A percentile compares a stretch with the other conserved stretches of the same genome.
Conservation (phyloP, 2,797 vertebrate species). For the Silurus lanzhouensis region DNA sequence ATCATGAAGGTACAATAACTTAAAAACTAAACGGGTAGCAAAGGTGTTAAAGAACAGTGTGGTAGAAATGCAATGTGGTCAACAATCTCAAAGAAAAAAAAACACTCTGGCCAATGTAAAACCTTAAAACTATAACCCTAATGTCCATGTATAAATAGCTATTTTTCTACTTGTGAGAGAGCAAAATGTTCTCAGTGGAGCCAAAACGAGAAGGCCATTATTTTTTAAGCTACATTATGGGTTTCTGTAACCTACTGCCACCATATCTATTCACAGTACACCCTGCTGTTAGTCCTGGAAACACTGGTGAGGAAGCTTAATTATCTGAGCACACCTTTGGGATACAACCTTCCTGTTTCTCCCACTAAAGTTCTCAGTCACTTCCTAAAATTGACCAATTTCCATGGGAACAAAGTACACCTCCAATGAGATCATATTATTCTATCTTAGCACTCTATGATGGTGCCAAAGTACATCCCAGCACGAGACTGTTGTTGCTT, state of each 20-base stretch:
- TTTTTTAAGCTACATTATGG: conserved; percentile 68
- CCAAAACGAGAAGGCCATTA: conserved; percentile 67
- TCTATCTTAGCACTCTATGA: conserved; percentile 86
- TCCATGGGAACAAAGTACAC: conserved; percentile 85
- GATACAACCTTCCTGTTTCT: conserved; percentile 75
- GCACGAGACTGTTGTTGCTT: conserved; percentile 80
- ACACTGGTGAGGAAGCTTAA: conserved; percentile 79
- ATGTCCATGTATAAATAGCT: conserved; percentile 46
- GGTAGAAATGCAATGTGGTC: background rate
- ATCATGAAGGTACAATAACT: conserved; percentile 29
- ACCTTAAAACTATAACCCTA: conserved; percentile 6
- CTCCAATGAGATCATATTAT: conserved; percentile 86
- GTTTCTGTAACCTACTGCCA: conserved; percentile 74
- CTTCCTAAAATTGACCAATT: conserved; percentile 83
- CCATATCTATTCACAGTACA: conserved; percentile 78
- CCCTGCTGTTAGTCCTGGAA: conserved; percentile 79
- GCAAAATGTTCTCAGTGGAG: conserved; percentile 54
- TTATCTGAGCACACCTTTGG: conserved; percentile 79
- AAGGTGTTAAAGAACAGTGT: background rate
- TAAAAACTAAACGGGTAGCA: conserved; percentile 19
- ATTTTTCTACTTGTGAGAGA: conserved; percentile 42
- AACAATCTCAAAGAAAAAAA: background rate
- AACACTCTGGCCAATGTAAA: background rate
- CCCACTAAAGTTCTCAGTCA: conserved; percentile 74
- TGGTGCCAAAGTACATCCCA: conserved; percentile 89